phyloP scores from a whole-genome alignment of 2,888 invertebrate species.

The Pimpla rufipes region DNA sequence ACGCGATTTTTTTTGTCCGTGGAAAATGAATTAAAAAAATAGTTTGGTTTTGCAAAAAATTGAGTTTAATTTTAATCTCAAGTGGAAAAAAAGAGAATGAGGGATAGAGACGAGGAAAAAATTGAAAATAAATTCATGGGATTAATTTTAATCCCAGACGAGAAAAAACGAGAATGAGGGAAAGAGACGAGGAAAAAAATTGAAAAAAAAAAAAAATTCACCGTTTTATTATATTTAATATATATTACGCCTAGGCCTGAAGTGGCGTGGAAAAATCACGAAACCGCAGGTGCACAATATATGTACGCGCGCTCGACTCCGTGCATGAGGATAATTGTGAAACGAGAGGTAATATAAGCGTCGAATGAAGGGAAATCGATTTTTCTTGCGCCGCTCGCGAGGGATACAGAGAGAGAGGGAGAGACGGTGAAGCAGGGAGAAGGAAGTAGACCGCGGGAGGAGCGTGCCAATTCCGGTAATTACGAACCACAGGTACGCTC shows the following conservation, averaged over 20 bases:
- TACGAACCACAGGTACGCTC: conserved; percentile 67
- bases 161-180: background rate
- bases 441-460: conserved; percentile 56
- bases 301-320: conserved; percentile 6
- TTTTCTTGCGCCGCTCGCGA: conserved; percentile 45
- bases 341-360: conserved; percentile 52
- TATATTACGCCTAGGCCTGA: background rate
- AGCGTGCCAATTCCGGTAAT: conserved; percentile 69
- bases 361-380: conserved; percentile 64
- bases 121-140: background rate
- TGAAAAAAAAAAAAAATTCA: background rate
- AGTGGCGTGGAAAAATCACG: conserved; percentile 5
- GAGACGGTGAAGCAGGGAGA: conserved; percentile 26
- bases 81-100: background rate
- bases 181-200: too few relatives aligned
- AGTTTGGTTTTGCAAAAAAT: background rate
- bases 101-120: background rate
- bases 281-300: conserved; percentile 10
- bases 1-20: background rate
- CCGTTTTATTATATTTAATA: too few relatives aligned
- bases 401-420: conserved; percentile 21
- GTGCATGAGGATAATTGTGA: conserved; percentile 60
- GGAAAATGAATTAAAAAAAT: too few relatives aligned
- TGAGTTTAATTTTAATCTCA: background rate
- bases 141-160: background rate